Percentiles rank a stretch among this genome's conserved stretches.
Evolutionary conservation across 2,888 invertebrate species (phyloP).

Genomic region (Xestoiulus laeticollis): DNA sequence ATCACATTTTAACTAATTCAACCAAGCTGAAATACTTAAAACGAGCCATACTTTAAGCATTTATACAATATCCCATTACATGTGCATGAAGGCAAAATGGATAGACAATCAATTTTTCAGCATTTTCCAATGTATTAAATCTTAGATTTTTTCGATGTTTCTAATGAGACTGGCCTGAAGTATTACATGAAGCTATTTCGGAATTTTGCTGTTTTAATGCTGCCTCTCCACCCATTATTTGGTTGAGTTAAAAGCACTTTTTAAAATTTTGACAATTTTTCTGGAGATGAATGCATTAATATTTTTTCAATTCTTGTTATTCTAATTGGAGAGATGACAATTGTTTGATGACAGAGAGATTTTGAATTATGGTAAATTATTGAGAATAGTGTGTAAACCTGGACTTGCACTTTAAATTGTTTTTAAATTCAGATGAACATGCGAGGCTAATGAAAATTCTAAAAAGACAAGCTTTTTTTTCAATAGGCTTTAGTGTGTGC

Average conservation of each 20-base stretch:
- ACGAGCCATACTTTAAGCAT: too few species aligned
- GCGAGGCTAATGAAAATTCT: not conserved
- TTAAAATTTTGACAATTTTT: not conserved
- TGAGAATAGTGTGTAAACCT: not conserved
- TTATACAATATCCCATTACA: too few species aligned
- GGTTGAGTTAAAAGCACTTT: not conserved
- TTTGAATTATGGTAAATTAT: not conserved
- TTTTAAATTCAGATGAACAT: not conserved
- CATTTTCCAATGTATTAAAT: not conserved
- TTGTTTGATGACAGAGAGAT: too few species aligned
- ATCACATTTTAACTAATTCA: too few species aligned
- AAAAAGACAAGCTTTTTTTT: not conserved
- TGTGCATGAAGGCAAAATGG: not conserved
- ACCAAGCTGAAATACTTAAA: too few species aligned
- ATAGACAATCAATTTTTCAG: not conserved
- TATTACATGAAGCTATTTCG: not conserved
- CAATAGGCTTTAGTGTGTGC: not conserved
- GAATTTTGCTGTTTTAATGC: not conserved
- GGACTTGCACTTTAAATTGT: not conserved
- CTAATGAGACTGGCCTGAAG: not conserved
- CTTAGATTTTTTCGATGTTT: not conserved
- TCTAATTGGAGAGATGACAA: not conserved
- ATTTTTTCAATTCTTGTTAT: not conserved
- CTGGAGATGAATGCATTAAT: not conserved
- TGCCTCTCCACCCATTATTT: not conserved